Base-by-base conservation (phyloP, 2,888 invertebrate genomes). In the Agrotis exclamationis region DNA sequence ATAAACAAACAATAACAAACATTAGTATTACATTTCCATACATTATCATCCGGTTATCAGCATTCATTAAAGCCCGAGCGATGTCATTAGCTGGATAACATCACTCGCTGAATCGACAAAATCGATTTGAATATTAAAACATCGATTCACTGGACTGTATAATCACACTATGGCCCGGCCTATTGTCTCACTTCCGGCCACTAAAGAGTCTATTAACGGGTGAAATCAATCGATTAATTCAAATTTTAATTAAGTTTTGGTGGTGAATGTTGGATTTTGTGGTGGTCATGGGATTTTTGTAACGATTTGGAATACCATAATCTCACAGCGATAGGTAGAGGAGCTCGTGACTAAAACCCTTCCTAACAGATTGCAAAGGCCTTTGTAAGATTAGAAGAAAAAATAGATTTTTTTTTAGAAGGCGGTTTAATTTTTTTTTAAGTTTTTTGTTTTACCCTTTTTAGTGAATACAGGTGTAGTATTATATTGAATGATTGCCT, bases 71-170 rank as follows among this genome's bases (percentile, higher is more conserved):
- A 70, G 75, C 77, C 73, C 78, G 64, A 63, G 79, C 77, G 75
- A 76, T 87, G 87, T 90, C 89, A 91, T 91, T 91, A 91, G 86
- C 87, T 86, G 83, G 78, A 85, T 89, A 87, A 85, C 84, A 85
- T 85, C 79, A 78, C 50, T 80, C 85, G 86, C 78, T 84, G 79
- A 84, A 84, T 86, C 87, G 75, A 70, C 66, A 70, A 82, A 83
- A 85, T 84, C 83, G 84, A 87, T 92, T 90, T 89, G 89, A 91
- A 92, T 92, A 90, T 90, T 89, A 86, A 91, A 89, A 87, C 83
- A 87, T 88, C 86, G 88, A 89, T 86, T 86, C 86, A 89, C 79
- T 83, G 87, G 84, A 78, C 88, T 91, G 93, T 84, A 88, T 92
- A 91, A 91, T 92, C 84, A 86, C 90, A 83, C 83, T 81, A 86